Evolutionary conservation across 2,797 vertebrate species (phyloP).

Genomic region (Dipus sagitta): DNA sequence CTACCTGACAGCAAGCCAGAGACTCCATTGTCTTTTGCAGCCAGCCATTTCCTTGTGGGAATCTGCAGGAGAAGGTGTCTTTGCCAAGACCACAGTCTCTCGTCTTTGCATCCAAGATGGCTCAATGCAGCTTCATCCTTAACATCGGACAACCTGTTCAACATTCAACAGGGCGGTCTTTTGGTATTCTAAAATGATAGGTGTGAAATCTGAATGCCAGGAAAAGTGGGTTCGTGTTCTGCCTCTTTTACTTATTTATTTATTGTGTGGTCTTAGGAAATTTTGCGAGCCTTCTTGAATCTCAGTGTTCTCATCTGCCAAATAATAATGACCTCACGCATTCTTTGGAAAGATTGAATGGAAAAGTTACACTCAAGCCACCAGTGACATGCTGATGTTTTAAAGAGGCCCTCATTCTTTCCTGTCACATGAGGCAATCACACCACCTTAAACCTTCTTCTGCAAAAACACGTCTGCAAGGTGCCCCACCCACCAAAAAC

Average conservation of each 20-base stretch:
- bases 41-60: background rate
- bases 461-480: conserved; percentile 56
- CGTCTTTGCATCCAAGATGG: conserved; percentile 1
- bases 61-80: background rate
- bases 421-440: conserved; percentile 4
- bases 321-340: conserved; percentile 16
- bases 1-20: background rate
- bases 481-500: background rate
- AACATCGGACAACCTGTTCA: background rate
- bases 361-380: background rate
- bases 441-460: conserved; percentile 1
- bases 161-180: background rate
- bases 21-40: background rate
- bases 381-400: background rate
- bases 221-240: background rate
- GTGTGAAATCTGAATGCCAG: background rate
- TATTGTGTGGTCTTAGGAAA: background rate
- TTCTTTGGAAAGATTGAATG: conserved; percentile 43
- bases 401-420: background rate
- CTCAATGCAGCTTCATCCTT: conserved; percentile 17
- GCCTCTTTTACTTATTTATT: background rate
- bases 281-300: background rate
- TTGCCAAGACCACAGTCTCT: background rate
- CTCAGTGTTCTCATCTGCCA: conserved; percentile 53
- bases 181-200: background rate